Evolutionary conservation across 2,113 vertebrate genomes (phyloP), one percentile per base, ranked within the genome.

Genomic region (Myodes glareolus): DNA sequence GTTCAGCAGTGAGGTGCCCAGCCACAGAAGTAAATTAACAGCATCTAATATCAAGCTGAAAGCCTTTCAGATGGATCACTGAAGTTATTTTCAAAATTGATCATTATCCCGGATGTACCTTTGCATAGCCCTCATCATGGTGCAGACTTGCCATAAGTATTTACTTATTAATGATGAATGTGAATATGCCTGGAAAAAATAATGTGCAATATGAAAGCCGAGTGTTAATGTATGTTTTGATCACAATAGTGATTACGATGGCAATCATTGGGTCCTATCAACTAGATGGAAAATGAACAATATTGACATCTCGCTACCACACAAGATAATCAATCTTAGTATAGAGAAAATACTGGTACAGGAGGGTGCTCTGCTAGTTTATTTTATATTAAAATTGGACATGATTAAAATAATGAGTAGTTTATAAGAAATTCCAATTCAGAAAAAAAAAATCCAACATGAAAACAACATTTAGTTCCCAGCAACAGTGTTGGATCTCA

Each of bases 371-470:
- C 39, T 8, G 72, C n/a, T 95, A 85, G 45, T 93, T 94, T 70
- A 80, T 76, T 97, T 92, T 65, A 55, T 85, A 76, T 91, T 92
- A 94, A 98, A 91, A 92, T 95, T 94, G 33, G 42, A 55, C 50
- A 91, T 95, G 95, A 95, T 97, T 96, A 97, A 97, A 97, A 94
- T 96, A 97, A 97, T 96, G 88, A 96, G 6, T 73, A 33, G 77
- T 95, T 96, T 97, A 96, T 90, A 91, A 92, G 88, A 91, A 95
- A 96, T 86, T 33, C 58, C 29, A 85, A 45, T 77, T 93, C 50
- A 65, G 73, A 75, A 84, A 85, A 94, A 94, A 93, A 82, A 93
- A 92, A 90, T 4, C 2, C 12, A 75, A 84, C 16, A 67, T 17
- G 55, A 88, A 97, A 94, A 82, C 58, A 95, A 67, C 65, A 58